Evolutionary conservation across 1,140 invertebrate genomes (phyloP), one percentile per base, ranked within the genome.

Genomic region (Lepidurus couesii): DNA sequence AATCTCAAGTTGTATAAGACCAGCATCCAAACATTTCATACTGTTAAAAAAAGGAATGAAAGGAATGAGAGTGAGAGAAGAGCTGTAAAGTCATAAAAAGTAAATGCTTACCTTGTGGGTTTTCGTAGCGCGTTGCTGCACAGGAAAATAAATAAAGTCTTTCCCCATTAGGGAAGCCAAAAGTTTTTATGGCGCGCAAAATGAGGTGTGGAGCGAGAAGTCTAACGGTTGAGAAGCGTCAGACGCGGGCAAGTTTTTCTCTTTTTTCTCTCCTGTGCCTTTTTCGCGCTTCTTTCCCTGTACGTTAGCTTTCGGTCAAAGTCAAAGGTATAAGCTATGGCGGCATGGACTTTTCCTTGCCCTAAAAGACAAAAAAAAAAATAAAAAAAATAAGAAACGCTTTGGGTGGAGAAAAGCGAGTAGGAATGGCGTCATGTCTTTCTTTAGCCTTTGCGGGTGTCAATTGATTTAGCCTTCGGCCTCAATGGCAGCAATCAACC

Each of bases 131-230:
- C 21, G 53, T 65, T 16, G 53, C 9, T 65, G 53, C 53, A 65
- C 16, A 65, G 53, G 21, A 65, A 65, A 65, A 65, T 65, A 65
- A 65, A 65, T 65, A 65, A 65, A 65, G 53, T 65, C 53, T 65
- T 65, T 65, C 16, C 34, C 53, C 53, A 65, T 65, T 65, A 65
- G 53, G 53, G 53, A 65, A 65, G 53, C 53, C 53, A 65, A 65
- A 65, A 65, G 53, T 65, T 65, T 65, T 65, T 65, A 65, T 65
- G 53, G 53, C 53, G 53, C 53, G 53, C 53, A 65, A 65, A 65
- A 65, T 65, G 53, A 65, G 53, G 53, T 65, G 53, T 21, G 53
- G 53, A 65, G 53, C 53, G 53, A 65, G 53, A 65, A 65, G 53
- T 65, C 34, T 34, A 34, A 65, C 13, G 53, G 53, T 65, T 65